phyloP scores from a whole-genome alignment of 1,140 invertebrate genomes.

The Samia ricini region DNA sequence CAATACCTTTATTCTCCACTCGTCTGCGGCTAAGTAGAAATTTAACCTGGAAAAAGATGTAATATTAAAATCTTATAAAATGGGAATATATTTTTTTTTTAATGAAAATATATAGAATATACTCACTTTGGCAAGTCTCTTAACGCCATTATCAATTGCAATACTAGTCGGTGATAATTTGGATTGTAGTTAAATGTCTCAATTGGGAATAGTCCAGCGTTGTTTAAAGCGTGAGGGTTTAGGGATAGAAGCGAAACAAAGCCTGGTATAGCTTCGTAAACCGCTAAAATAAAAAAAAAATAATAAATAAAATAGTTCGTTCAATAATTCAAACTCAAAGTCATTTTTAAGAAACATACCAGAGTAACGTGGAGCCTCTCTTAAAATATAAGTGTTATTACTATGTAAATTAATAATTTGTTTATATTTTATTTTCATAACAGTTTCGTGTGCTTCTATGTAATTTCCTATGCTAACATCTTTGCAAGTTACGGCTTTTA shows the following conservation, averaged over 20 bases:
- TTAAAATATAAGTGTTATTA: conserved; percentile 75
- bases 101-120: not conserved
- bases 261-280: conserved; percentile 73
- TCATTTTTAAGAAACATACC: conserved; percentile 50
- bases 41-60: conserved; percentile 65
- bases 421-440: conserved; percentile 75
- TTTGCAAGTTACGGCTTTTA: conserved; percentile 78
- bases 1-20: conserved; percentile 79
- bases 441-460: conserved; percentile 78
- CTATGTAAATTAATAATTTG: conserved; percentile 72
- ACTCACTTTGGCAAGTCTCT: conserved; percentile 74
- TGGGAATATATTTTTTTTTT: not conserved
- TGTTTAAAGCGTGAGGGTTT: conserved; percentile 61
- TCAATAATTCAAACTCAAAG: not conserved
- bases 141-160: conserved; percentile 74
- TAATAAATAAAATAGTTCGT: conserved; percentile 19
- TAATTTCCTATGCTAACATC: conserved; percentile 77
- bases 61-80: conserved; percentile 4
- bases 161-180: conserved; percentile 63
- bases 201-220: conserved; percentile 54
- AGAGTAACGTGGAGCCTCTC: conserved; percentile 77
- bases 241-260: conserved; percentile 73
- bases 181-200: conserved; percentile 59
- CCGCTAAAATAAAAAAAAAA: conserved; percentile 56
- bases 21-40: conserved; percentile 79